phyloP scores from a whole-genome alignment of 92 coral and sea anemone genomes.

The Pocillopora grandis region DNA sequence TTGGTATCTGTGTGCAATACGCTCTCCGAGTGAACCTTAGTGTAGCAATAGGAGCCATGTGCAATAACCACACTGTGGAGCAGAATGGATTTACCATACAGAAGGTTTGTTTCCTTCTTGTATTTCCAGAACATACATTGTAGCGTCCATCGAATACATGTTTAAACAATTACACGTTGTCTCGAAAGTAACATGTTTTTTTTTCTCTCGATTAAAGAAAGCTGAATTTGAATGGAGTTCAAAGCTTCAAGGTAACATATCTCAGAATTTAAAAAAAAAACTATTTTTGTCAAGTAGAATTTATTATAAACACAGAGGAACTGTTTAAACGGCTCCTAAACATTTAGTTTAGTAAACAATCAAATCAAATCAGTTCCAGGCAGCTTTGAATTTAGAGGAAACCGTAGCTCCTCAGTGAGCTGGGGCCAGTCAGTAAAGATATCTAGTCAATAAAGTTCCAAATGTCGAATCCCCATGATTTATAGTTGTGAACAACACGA shows the following conservation, averaged over 20 bases:
- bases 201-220: slow-evolving; percentile 50
- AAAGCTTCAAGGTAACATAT: slow-evolving; percentile 74
- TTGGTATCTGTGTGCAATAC: slow-evolving; percentile 94
- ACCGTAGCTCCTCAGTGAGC: no score
- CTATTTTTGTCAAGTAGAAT: no score
- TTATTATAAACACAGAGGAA: no score
- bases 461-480: no score
- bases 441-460: no score
- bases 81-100: slow-evolving; percentile 92
- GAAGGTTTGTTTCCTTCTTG: slow-evolving; percentile 55
- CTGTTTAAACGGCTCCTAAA: no score
- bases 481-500: no score
- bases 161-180: not conserved
- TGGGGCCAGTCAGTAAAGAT: no score
- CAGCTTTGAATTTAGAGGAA: no score
- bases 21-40: slow-evolving; percentile 93
- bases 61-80: slow-evolving; percentile 81
- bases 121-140: not conserved
- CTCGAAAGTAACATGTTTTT: not conserved
- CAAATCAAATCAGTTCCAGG: no score
- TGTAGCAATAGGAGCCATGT: slow-evolving; percentile 97
- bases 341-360: no score
- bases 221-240: slow-evolving; percentile 94
- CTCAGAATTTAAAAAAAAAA: no score
- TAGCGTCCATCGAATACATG: not conserved